phyloP scores from a whole-genome alignment of 2,113 vertebrate species.

The Ailuropoda melanoleuca region DNA sequence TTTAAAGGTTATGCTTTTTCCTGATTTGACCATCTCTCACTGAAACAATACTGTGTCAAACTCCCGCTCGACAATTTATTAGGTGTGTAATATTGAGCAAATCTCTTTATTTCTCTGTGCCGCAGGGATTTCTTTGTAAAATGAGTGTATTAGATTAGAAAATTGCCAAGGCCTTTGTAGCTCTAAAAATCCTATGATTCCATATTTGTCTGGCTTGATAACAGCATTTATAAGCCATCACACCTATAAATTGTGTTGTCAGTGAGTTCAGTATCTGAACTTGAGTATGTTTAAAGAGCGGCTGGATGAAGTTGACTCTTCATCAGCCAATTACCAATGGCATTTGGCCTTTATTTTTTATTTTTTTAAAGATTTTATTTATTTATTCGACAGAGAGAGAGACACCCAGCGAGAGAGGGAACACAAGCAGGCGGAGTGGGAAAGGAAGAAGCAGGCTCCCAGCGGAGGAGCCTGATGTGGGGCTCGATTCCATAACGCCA shows the following conservation, averaged over 20 bases:
- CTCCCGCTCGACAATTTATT: background rate
- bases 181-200: background rate
- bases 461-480: too few relatives aligned
- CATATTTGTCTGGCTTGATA: background rate
- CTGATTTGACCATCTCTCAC: background rate
- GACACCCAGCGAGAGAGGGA: too few relatives aligned
- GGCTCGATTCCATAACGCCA: too few relatives aligned
- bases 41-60: background rate
- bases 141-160: background rate
- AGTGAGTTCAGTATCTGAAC: background rate
- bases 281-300: slow-evolving; percentile 37
- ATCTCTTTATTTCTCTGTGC: background rate
- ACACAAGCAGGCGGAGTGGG: too few relatives aligned
- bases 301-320: background rate
- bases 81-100: background rate
- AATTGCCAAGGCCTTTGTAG: background rate
- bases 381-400: too few relatives aligned
- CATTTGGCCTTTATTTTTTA: slow-evolving; percentile 38
- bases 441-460: too few relatives aligned
- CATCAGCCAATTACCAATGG: background rate
- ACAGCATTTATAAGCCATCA: background rate
- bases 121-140: background rate
- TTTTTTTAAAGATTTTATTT: too few relatives aligned
- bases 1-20: background rate
- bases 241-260: background rate